Evolutionary conservation across 2,888 invertebrate species (phyloP).

Genomic region (Embidobia sp.): DNA sequence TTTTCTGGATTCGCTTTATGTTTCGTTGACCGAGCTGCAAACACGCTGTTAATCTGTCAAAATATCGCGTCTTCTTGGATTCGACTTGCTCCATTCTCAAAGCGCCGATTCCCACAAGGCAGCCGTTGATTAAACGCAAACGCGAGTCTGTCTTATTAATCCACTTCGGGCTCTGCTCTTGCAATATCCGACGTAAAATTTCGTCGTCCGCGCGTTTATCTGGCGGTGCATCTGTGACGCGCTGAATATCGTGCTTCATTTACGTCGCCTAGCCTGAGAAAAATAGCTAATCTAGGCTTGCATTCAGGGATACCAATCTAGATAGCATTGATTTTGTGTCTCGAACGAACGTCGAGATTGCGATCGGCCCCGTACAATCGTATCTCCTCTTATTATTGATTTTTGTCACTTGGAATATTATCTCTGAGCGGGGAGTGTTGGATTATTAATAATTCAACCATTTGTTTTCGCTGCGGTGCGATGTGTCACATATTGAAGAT

Average conservation of each 20-base stretch:
- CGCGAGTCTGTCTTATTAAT: no score
- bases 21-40: constrained; percentile 12
- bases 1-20: constrained; percentile 10
- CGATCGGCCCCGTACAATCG: constrained; percentile 34
- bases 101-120: no score
- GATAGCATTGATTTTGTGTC: constrained; percentile 34
- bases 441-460: no score
- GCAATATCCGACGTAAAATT: constrained; percentile 2
- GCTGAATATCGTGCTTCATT: constrained; percentile 17
- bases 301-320: constrained; percentile 9
- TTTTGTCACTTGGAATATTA: no score
- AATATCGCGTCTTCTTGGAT: constrained; percentile 20
- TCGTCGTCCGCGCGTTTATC: constrained; percentile 3
- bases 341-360: constrained; percentile 32
- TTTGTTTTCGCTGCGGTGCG: no score
- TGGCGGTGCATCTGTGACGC: not conserved
- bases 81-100: not conserved
- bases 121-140: no score
- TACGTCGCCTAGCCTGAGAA: constrained; percentile 4
- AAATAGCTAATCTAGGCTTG: constrained; percentile 16
- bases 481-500: no score
- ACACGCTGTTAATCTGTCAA: constrained; percentile 46
- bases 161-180: no score
- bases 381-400: constrained; percentile 13
- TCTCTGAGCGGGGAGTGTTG: no score